Conservation (phyloP, 2,888 invertebrate genomes). For the Nomada hirtipes region DNA sequence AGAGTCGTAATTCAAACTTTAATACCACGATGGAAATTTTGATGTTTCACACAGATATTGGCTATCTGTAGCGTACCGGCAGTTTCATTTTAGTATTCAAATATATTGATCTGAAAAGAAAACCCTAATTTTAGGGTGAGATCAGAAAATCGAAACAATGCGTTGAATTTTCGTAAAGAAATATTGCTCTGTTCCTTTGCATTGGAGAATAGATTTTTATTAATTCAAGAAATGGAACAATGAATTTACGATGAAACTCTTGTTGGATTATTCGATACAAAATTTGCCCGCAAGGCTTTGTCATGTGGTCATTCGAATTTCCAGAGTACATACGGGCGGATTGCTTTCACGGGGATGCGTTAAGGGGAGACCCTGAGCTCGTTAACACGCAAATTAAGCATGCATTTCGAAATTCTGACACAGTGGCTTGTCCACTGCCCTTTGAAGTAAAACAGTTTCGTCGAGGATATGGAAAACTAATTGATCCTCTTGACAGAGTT, state of each 20-base stretch:
- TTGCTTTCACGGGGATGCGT: background rate
- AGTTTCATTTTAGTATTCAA: background rate
- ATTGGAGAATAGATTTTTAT: too few species aligned
- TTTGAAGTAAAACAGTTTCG: slow-evolving; percentile 12
- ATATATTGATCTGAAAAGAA: background rate
- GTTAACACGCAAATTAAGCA: slow-evolving; percentile 21
- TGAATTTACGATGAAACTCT: background rate
- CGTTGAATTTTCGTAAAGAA: too few species aligned
- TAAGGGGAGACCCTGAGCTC: background rate
- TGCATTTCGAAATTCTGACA: slow-evolving; percentile 9
- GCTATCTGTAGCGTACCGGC: background rate
- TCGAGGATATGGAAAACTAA: background rate
- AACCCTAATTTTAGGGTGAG: too few species aligned
- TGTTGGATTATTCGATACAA: background rate
- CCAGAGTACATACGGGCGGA: background rate
- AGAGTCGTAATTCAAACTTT: too few species aligned
- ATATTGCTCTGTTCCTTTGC: too few species aligned
- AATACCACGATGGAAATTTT: too few species aligned
- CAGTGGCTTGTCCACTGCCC: background rate
- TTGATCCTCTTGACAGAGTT: background rate
- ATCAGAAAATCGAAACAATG: too few species aligned
- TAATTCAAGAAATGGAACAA: too few species aligned
- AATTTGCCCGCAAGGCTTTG: background rate
- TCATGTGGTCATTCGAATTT: background rate
- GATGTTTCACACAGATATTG: too few species aligned